Conservation (phyloP, 2,888 invertebrate genomes). For the Hyposoter dolosus region DNA sequence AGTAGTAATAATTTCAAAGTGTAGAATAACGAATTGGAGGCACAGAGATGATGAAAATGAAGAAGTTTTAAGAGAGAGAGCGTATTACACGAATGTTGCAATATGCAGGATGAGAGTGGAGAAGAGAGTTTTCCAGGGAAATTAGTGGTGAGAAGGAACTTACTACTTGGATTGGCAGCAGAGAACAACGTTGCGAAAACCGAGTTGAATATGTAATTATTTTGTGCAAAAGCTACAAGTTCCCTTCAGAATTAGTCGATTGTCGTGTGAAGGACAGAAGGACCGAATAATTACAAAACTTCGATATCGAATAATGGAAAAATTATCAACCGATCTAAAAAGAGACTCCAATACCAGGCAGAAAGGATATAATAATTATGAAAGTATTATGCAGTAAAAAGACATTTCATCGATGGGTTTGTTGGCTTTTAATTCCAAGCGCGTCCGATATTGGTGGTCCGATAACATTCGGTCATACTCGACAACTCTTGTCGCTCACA, state of each 20-base stretch:
- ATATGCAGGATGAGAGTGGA: conserved; percentile 28
- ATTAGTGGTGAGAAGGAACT: neutral
- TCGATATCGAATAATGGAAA: neutral
- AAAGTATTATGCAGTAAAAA: neutral
- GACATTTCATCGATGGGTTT: neutral
- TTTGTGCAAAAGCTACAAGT: conserved; percentile 1
- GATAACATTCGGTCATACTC: neutral
- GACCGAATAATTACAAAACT: neutral
- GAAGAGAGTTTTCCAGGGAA: neutral
- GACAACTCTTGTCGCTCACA: neutral
- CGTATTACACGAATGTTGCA: conserved; percentile 53
- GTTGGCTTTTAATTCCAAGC: conserved; percentile 20
- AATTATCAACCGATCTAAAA: neutral
- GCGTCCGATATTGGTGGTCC: neutral
- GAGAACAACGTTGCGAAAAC: conserved; percentile 12
- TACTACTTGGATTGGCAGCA: neutral
- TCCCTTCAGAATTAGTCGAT: conserved; percentile 22
- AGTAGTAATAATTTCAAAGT: conserved; percentile 50
- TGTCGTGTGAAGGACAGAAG: neutral
- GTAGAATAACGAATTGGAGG: conserved; percentile 42
- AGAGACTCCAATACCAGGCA: neutral
- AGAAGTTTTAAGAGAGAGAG: conserved; percentile 43
- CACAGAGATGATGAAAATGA: conserved; percentile 16
- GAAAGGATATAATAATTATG: neutral
- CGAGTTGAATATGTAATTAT: conserved; percentile 40